phyloP scores from a whole-genome alignment of 1,140 invertebrate genomes.

The Oryctes rhinoceros region DNA sequence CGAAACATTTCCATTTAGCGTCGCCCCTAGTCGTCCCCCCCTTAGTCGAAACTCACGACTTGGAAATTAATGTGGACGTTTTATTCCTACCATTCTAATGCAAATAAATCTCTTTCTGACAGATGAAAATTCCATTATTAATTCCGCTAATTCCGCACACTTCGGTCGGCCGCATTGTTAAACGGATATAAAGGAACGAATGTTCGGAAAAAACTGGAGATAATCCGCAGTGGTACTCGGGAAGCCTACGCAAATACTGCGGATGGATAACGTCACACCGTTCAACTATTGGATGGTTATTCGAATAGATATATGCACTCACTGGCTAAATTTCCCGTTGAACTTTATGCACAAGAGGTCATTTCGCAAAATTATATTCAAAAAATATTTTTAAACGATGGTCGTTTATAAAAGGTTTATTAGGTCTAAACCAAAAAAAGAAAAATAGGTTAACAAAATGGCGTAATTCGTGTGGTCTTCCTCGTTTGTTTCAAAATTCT shows the following conservation, averaged over 20 bases:
- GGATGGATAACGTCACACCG: background rate
- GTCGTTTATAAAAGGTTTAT: too few relatives aligned
- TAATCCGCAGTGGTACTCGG: background rate
- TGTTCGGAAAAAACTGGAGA: background rate
- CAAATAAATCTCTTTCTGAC: conserved; percentile 36
- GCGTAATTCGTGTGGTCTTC: too few relatives aligned
- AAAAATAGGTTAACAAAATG: too few relatives aligned
- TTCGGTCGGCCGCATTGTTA: conserved; percentile 10
- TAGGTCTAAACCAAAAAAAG: too few relatives aligned
- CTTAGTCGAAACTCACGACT: background rate
- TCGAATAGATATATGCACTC: too few relatives aligned
- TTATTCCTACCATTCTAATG: conserved; percentile 18
- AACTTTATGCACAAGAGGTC: too few relatives aligned
- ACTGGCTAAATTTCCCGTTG: too few relatives aligned
- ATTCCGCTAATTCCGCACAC: conserved; percentile 20
- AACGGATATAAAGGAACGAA: conserved; percentile 25
- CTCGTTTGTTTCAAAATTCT: too few relatives aligned
- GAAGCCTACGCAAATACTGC: background rate
- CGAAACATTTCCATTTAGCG: conserved; percentile 31
- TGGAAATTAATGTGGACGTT: conserved; percentile 20
- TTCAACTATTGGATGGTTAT: background rate
- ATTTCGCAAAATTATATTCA: too few relatives aligned
- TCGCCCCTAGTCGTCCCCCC: too few relatives aligned
- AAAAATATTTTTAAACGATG: too few relatives aligned
- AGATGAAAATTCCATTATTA: conserved; percentile 32